A percentile compares a stretch with the other conserved stretches of the same genome.
These are phyloP conservation scores for Cetonia aurata DNA, from an alignment of 2,888 invertebrate genomes.

Conservation along the genomic window DNA sequence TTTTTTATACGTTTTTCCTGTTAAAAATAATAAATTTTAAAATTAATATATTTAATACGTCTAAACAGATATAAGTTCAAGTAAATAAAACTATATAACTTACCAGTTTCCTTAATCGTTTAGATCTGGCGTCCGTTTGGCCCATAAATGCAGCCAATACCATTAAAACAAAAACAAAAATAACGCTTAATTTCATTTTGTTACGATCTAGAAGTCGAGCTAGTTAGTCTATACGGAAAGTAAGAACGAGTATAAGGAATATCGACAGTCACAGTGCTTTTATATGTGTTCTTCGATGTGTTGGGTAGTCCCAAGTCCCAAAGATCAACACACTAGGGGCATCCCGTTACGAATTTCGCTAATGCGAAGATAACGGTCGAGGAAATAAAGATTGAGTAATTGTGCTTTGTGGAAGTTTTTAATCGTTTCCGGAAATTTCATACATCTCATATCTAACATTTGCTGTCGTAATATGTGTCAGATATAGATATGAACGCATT, in stretches of 20 bases:
- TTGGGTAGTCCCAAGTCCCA: not conserved
- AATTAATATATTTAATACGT: conserved; percentile 20
- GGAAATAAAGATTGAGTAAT: too few relatives aligned
- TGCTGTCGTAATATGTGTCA: too few relatives aligned
- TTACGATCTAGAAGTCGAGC: conserved; percentile 19
- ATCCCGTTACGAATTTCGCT: not conserved
- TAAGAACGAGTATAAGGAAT: not conserved
- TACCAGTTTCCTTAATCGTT: conserved; percentile 53
- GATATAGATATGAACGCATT: too few relatives aligned
- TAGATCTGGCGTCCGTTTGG: conserved; percentile 50
- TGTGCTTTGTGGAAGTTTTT: too few relatives aligned
- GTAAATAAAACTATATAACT: conserved; percentile 40
- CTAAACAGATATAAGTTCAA: not conserved
- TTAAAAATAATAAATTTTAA: conserved; percentile 12
- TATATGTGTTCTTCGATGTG: not conserved
- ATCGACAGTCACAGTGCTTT: not conserved
- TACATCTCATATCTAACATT: too few relatives aligned
- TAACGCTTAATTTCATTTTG: conserved; percentile 49
- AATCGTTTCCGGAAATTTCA: too few relatives aligned
- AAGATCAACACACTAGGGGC: not conserved
- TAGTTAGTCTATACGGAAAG: not conserved
- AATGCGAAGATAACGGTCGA: not conserved
- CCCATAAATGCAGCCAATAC: conserved; percentile 49
- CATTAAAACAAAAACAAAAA: conserved; percentile 49
- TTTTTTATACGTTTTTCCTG: conserved; percentile 50